A percentile compares a stretch with the other conserved stretches of the same genome.
Evolutionary conservation across 2,797 vertebrate species (phyloP).

Genomic region (Paramormyrops hopkinsi): DNA sequence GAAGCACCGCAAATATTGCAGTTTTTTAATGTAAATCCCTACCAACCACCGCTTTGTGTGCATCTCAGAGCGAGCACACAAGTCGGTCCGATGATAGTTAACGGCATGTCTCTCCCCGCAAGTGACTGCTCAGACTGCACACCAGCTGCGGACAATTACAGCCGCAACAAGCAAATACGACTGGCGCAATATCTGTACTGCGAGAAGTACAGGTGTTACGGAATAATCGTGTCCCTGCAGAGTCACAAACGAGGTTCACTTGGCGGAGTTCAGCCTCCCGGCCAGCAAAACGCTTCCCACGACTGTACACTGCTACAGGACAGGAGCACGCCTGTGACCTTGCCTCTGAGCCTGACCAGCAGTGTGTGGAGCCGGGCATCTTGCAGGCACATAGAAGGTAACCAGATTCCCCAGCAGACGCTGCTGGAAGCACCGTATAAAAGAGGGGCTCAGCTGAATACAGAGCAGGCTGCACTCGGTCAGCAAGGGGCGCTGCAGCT

Average conservation of each 20-base stretch:
- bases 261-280: background rate
- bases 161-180: background rate
- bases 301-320: background rate
- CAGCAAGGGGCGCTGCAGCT: background rate
- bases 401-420: background rate
- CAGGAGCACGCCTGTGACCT: background rate
- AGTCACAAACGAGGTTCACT: background rate
- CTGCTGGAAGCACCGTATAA: background rate
- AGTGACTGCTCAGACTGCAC: background rate
- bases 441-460: background rate
- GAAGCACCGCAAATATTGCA: background rate
- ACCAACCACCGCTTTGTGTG: background rate
- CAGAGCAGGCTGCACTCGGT: background rate
- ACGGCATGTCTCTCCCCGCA: background rate
- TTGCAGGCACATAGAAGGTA: background rate
- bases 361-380: background rate
- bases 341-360: too few relatives aligned
- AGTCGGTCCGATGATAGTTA: background rate
- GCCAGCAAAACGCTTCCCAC: background rate
- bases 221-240: background rate
- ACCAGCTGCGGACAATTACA: background rate
- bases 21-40: background rate
- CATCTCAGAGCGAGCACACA: background rate
- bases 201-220: background rate
- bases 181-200: background rate